These are phyloP conservation scores for Phoenicopterus ruber DNA, from an alignment of 2,113 vertebrate genomes.

Conservation along the genomic window DNA sequence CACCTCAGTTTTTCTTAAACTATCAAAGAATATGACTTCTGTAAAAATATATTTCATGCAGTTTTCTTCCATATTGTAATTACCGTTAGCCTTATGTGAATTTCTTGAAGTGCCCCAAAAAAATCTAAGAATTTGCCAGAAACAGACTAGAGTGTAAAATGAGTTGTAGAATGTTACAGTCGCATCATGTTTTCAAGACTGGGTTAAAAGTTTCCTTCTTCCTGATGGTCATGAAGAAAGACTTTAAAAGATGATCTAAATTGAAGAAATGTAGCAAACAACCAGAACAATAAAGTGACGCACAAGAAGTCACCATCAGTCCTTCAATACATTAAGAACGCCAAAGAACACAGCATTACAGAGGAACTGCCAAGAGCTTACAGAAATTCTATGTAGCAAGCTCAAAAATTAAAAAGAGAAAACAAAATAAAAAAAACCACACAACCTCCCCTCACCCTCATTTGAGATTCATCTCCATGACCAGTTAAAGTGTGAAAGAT, in stretches of 20 bases:
- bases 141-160: neutral
- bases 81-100: neutral
- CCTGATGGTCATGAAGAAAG: neutral
- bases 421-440: accelerated
- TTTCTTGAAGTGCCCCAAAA: neutral
- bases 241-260: neutral
- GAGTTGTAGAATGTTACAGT: neutral
- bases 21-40: neutral
- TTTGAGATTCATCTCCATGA: neutral
- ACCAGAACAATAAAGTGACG: neutral
- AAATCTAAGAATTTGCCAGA: neutral
- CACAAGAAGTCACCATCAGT: neutral
- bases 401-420: neutral
- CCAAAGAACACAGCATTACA: neutral
- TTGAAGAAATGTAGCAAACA: neutral
- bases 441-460: neutral
- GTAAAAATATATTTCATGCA: neutral
- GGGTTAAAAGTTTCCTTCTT: neutral
- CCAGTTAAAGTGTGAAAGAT: neutral
- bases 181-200: neutral
- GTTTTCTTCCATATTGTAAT: neutral
- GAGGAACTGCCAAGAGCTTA: neutral
- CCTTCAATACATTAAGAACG: neutral
- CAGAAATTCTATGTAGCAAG: neutral
- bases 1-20: neutral